Conservation (phyloP, 2,113 vertebrate genomes). For the Callipepla californica region DNA sequence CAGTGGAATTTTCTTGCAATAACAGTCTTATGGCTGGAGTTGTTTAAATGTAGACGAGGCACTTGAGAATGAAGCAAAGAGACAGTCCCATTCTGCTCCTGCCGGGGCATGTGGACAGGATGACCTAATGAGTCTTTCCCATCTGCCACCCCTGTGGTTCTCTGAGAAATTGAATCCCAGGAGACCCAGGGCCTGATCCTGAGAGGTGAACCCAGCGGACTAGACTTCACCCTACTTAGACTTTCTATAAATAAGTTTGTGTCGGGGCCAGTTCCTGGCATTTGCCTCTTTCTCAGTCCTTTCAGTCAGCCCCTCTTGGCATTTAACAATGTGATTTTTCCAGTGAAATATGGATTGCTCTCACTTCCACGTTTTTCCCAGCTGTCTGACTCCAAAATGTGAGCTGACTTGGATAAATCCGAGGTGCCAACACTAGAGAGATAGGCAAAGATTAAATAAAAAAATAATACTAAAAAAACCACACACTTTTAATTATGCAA, state of each 20-base stretch:
- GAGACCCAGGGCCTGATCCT: constrained; percentile 66
- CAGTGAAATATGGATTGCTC: constrained; percentile 20
- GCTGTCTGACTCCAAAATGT: constrained; percentile 12
- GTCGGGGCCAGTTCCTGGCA: constrained; percentile 45
- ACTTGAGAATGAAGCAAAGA: constrained; percentile 41
- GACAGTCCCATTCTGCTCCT: neutral
- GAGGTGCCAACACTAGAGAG: neutral
- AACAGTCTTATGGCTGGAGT: neutral
- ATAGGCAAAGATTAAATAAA: neutral
- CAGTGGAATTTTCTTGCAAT: constrained; percentile 42
- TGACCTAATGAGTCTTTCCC: constrained; percentile 70
- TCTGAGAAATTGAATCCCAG: constrained; percentile 68
- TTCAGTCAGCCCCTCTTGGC: constrained; percentile 55
- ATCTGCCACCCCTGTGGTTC: constrained; percentile 61
- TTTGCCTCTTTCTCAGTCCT: constrained; percentile 57
- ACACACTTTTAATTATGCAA: neutral
- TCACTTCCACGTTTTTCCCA: constrained; percentile 54
- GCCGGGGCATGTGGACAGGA: constrained; percentile 53
- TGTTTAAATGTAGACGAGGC: constrained; percentile 45
- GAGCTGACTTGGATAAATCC: neutral
- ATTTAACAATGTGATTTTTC: constrained; percentile 46
- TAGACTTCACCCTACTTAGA: constrained; percentile 59
- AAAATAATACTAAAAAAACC: neutral
- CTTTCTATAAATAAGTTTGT: constrained; percentile 67
- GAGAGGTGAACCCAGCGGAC: constrained; percentile 63